Percentiles rank a stretch among this genome's conserved stretches.
Evolutionary conservation across 2,113 vertebrate species (phyloP).

Genomic region (Ginglymostoma cirratum): DNA sequence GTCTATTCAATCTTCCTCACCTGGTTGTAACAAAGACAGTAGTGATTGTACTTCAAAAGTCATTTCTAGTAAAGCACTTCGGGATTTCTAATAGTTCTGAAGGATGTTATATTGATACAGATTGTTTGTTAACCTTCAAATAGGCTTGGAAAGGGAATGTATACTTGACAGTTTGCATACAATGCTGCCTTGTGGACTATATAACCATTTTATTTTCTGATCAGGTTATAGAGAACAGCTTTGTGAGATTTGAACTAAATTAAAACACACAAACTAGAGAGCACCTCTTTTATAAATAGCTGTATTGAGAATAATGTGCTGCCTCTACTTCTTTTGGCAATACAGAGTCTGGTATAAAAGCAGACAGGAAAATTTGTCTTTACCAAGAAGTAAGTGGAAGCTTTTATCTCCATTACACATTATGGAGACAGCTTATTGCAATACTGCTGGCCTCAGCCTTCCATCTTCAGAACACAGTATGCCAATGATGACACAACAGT

Average conservation of each 20-base stretch:
- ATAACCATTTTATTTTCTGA: neutral
- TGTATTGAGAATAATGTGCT: slow-evolving; percentile 18
- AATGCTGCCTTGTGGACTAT: neutral
- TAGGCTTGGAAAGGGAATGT: neutral
- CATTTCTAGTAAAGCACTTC: neutral
- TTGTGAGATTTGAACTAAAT: neutral
- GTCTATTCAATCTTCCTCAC: too few species aligned
- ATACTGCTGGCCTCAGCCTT: slow-evolving; percentile 31
- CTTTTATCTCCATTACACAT: slow-evolving; percentile 32
- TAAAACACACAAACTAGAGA: neutral
- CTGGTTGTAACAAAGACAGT: neutral
- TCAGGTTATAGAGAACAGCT: neutral
- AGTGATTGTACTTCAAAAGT: neutral
- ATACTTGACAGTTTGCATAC: neutral
- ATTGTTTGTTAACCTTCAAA: neutral
- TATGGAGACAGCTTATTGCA: slow-evolving; percentile 31
- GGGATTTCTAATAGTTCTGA: neutral
- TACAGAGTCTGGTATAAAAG: neutral
- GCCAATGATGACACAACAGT: slow-evolving; percentile 67
- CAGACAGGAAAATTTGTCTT: slow-evolving; percentile 34
- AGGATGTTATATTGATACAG: neutral
- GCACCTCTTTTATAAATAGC: neutral
- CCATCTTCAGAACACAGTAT: slow-evolving; percentile 42
- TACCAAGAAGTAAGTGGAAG: slow-evolving; percentile 22
- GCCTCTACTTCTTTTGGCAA: slow-evolving; percentile 17